These are phyloP conservation scores for Drosophila austrosaltans DNA, from an alignment of 2,888 invertebrate species.

Conservation along the genomic window DNA sequence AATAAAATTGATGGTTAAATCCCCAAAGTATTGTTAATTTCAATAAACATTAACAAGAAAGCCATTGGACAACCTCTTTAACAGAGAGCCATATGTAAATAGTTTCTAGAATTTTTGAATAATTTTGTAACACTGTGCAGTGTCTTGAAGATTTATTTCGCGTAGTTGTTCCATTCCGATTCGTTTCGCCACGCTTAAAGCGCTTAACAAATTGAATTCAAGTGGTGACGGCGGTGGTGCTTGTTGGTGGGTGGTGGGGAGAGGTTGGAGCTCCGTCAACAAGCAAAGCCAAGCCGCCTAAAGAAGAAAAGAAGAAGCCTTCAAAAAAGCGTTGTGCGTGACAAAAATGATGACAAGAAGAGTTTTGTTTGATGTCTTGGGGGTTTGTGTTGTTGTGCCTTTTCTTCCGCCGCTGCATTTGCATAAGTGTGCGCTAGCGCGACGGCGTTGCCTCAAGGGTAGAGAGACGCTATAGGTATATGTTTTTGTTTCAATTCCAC, in stretches of 20 bases:
- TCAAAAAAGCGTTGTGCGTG: constrained; percentile 67
- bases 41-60: neutral
- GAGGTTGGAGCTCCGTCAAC: neutral
- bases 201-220: constrained; percentile 57
- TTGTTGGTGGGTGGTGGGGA: constrained; percentile 6
- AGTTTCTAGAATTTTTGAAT: neutral
- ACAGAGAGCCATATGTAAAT: neutral
- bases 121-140: constrained; percentile 30
- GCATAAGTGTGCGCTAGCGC: constrained; percentile 12
- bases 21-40: neutral
- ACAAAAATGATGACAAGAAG: constrained; percentile 75
- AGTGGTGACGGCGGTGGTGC: constrained; percentile 23
- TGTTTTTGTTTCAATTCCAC: constrained; percentile 52
- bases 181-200: constrained; percentile 49
- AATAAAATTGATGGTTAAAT: neutral
- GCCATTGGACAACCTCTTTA: too few species aligned
- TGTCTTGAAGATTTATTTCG: neutral
- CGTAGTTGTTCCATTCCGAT: constrained; percentile 46
- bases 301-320: constrained; percentile 56
- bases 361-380: constrained; percentile 9
- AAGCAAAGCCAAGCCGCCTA: constrained; percentile 18
- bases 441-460: constrained; percentile 3
- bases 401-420: constrained; percentile 19
- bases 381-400: constrained; percentile 48
- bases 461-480: neutral